These are phyloP conservation scores for Holotrichia oblita DNA, from an alignment of 1,140 invertebrate species.

Conservation along the genomic window DNA sequence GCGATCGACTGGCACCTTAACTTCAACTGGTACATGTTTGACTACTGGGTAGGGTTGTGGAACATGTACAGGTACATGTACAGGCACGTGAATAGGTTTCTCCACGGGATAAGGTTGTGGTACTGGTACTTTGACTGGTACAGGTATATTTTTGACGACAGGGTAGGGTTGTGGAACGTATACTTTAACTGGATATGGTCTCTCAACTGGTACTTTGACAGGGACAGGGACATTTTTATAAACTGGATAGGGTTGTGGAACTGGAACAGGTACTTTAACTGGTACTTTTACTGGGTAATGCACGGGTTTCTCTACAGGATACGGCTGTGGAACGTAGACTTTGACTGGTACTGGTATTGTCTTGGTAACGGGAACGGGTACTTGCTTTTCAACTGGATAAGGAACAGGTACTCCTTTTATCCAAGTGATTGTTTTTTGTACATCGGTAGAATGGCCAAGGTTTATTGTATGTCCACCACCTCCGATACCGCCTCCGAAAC, in stretches of 20 bases:
- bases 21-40: constrained; percentile 71
- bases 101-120: constrained; percentile 76
- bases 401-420: constrained; percentile 62
- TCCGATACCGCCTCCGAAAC: constrained; percentile 51
- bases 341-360: constrained; percentile 66
- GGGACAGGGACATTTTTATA: constrained; percentile 77
- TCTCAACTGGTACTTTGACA: constrained; percentile 71
- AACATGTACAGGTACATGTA: constrained; percentile 69
- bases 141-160: constrained; percentile 70
- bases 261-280: constrained; percentile 71
- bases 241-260: constrained; percentile 67
- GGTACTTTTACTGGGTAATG: constrained; percentile 65
- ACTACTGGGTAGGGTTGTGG: constrained; percentile 74
- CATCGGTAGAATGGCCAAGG: constrained; percentile 60
- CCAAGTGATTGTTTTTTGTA: constrained; percentile 68
- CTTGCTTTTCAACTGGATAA: constrained; percentile 70
- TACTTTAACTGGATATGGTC: constrained; percentile 60
- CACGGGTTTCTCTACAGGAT: constrained; percentile 71
- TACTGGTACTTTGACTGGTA: constrained; percentile 66
- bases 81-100: constrained; percentile 72
- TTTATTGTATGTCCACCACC: constrained; percentile 47
- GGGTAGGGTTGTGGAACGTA: constrained; percentile 63
- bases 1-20: constrained; percentile 64
- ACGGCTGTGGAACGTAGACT: constrained; percentile 70
- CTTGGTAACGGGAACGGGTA: constrained; percentile 70